Evolutionary conservation across 2,888 invertebrate species (phyloP), one percentile per base, ranked within the genome.

Genomic region (Zhuqinia jingwanae): DNA sequence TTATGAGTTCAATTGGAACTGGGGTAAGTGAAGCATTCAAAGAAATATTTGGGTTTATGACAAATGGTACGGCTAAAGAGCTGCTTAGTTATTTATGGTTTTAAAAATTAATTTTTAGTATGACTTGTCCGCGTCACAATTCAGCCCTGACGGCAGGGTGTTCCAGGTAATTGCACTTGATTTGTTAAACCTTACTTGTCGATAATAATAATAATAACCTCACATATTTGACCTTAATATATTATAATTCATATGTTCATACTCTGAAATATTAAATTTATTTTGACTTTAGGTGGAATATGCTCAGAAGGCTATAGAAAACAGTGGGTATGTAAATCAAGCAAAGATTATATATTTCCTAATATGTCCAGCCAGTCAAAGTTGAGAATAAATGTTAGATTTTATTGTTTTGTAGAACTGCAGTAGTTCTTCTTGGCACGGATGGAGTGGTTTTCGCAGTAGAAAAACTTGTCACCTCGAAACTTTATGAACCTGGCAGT

Each of bases 101-200:
- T 8, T n/a, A n/a, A n/a, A n/a, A n/a, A 36, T 36, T 65, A 13
- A 65, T 0, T 76, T 77, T 87, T 93, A 98, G 98, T 99, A 99
- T 92, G 99, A 99, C 95, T 94, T 99, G 91, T 99, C 99, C 87
- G 99, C 99, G n/a, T 98, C 99, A 58, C 99, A 99, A 94, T 99
- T 99, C 93, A 99, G 99, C 1, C 99, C 99, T 1, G 99, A 99
- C 92, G 99, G 99, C 11, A 94, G 99, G 91, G 99, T 99, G 47
- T 99, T 99, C 93, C 99, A 99, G 95, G 36, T 36, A 36, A 36
- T 20, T 68, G 20, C 20, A 60, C 20, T 60, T 60, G 20, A 6
- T 22, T 60, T 60, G 22, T 60, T 22, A 22, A 36, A 36, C 8
- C 11, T 68, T n/a, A 30, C 2, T 30, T 68, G 25, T 68, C n/a